Percentiles rank a stretch among this genome's conserved stretches.
Evolutionary conservation across 2,797 vertebrate species (phyloP).

Genomic region (Enteromius trimaculatus): DNA sequence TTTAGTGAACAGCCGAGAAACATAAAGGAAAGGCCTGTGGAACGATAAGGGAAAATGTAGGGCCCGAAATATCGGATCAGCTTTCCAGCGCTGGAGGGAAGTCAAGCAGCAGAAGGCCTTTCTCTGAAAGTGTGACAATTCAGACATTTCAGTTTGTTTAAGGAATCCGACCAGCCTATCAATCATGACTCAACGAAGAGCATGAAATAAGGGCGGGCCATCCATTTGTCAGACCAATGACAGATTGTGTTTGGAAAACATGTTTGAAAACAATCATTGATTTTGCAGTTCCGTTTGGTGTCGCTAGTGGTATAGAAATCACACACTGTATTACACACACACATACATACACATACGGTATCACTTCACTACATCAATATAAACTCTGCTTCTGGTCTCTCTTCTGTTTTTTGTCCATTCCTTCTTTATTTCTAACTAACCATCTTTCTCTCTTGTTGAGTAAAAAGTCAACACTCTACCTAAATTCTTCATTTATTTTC

Average conservation of each 20-base stretch:
- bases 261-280: constrained; percentile 5
- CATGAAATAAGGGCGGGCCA: neutral
- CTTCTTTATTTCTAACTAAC: constrained; percentile 31
- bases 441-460: constrained; percentile 47
- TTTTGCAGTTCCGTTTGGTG: constrained; percentile 22
- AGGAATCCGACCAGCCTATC: neutral
- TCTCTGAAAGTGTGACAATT: neutral
- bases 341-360: constrained; percentile 11
- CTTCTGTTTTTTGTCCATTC: neutral
- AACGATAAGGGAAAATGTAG: too few relatives aligned
- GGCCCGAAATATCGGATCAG: too few relatives aligned
- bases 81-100: too few relatives aligned
- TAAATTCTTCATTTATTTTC: constrained; percentile 59
- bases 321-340: neutral
- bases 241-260: neutral
- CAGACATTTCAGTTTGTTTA: neutral
- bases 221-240: neutral
- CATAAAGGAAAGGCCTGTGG: too few relatives aligned
- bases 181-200: neutral
- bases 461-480: constrained; percentile 55
- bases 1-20: too few relatives aligned
- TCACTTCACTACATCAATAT: constrained; percentile 34
- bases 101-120: neutral
- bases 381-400: constrained; percentile 41
- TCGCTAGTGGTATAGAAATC: constrained; percentile 9